These are phyloP conservation scores for Calephelis nemesis DNA, from an alignment of 1,140 invertebrate genomes.

Conservation along the genomic window DNA sequence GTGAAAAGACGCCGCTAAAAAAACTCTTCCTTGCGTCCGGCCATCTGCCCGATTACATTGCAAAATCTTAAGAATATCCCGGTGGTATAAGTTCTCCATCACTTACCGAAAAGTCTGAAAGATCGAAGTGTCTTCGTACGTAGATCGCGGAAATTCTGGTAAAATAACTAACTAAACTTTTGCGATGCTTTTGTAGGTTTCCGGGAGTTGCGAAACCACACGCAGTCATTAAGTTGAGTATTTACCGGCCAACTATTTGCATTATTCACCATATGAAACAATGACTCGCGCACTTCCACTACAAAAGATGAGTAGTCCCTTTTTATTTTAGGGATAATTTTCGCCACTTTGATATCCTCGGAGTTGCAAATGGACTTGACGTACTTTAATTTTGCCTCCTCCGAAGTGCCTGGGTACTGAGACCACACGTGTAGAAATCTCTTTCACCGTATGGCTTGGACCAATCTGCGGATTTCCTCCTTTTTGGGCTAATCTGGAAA, in stretches of 20 bases:
- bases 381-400: neutral
- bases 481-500: neutral
- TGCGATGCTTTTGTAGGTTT: no score
- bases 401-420: neutral
- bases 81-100: no score
- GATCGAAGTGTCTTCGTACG: no score
- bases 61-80: no score
- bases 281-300: neutral
- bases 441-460: neutral
- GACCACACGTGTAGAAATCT: neutral
- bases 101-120: no score
- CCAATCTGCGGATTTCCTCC: neutral
- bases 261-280: neutral
- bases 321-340: neutral
- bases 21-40: no score
- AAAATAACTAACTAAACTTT: no score
- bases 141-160: no score
- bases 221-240: neutral
- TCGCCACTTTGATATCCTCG: neutral
- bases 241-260: neutral
- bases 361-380: neutral
- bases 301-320: neutral
- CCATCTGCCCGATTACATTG: no score
- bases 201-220: neutral
- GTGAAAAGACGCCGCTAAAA: no score